These are phyloP conservation scores for Whitmania pigra DNA, from an alignment of 1,140 invertebrate species.

Conservation along the genomic window DNA sequence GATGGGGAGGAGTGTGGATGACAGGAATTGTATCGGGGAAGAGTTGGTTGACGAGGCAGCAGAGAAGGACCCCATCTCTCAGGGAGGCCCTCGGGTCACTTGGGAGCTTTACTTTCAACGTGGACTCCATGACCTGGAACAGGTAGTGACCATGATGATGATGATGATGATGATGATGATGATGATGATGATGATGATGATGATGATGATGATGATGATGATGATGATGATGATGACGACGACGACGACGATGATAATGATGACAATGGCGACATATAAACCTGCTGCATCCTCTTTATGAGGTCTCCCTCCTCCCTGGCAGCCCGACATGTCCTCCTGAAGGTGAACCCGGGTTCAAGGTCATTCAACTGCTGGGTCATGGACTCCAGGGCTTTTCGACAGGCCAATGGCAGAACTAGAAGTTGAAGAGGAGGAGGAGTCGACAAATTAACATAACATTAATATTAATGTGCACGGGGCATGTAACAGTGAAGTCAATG, in stretches of 20 bases:
- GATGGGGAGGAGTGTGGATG: constrained; percentile 83
- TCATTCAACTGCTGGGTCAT: constrained; percentile 27
- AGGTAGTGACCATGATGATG: no score
- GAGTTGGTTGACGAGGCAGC: constrained; percentile 82
- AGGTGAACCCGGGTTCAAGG: constrained; percentile 69
- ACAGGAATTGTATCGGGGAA: constrained; percentile 73
- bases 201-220: no score
- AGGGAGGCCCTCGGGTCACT: constrained; percentile 71
- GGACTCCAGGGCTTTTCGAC: constrained; percentile 39
- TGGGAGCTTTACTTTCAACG: constrained; percentile 74
- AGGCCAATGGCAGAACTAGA: no score
- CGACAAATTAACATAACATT: no score
- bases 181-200: no score
- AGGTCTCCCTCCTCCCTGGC: constrained; percentile 75
- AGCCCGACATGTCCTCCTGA: constrained; percentile 75
- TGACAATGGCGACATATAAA: constrained; percentile 43
- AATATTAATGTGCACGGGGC: no score
- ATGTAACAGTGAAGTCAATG: no score
- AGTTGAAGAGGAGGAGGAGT: no score
- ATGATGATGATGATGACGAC: no score
- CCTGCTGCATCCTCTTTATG: constrained; percentile 66
- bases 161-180: no score
- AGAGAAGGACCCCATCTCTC: constrained; percentile 78
- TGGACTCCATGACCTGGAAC: constrained; percentile 70
- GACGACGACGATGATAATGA: no score